phyloP scores from a whole-genome alignment of 2,888 invertebrate species.

The Bugula neritina region DNA sequence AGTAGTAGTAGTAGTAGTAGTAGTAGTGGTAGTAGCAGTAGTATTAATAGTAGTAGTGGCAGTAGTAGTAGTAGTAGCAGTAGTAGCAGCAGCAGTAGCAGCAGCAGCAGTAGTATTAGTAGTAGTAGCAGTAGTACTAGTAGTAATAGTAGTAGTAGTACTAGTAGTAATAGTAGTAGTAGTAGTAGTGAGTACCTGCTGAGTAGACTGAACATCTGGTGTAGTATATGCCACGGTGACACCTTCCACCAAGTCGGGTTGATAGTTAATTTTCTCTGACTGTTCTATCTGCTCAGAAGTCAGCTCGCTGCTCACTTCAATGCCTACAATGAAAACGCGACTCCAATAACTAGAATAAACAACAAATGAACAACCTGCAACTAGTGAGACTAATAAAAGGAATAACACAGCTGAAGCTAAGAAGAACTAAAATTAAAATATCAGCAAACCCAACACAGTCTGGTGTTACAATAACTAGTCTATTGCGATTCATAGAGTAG shows the following conservation, averaged over 20 bases:
- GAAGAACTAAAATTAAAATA: not conserved
- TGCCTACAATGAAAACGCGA: constrained; percentile 43
- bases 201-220: constrained; percentile 54
- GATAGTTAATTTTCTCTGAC: constrained; percentile 45
- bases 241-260: constrained; percentile 57
- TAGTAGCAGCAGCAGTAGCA: too few relatives aligned
- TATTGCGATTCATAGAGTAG: constrained; percentile 6
- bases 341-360: too few relatives aligned
- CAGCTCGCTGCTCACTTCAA: constrained; percentile 67
- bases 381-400: not conserved
- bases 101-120: too few relatives aligned
- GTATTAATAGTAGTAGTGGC: too few relatives aligned
- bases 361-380: too few relatives aligned
- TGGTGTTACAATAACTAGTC: not conserved
- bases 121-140: too few relatives aligned
- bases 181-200: too few relatives aligned
- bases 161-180: too few relatives aligned
- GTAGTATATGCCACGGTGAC: constrained; percentile 66
- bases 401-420: not conserved
- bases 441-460: not conserved
- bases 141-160: too few relatives aligned
- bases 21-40: too few relatives aligned
- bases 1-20: too few relatives aligned
- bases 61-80: too few relatives aligned
- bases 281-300: constrained; percentile 46